phyloP scores from a whole-genome alignment of 2,113 vertebrate genomes.

The Geococcyx californianus region DNA sequence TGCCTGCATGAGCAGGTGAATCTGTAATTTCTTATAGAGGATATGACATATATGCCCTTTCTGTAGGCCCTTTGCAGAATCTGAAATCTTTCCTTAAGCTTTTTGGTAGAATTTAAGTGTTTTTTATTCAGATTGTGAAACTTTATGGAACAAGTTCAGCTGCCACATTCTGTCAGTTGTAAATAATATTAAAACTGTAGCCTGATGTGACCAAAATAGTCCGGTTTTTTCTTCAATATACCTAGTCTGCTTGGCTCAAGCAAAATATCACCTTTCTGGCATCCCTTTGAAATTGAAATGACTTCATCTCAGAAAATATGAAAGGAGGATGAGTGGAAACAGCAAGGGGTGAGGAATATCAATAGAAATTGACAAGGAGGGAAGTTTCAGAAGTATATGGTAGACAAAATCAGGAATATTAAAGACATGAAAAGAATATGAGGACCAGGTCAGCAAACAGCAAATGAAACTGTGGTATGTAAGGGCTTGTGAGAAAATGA shows the following conservation, averaged over 20 bases:
- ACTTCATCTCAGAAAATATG: background rate
- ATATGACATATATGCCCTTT: background rate
- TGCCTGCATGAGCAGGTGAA: background rate
- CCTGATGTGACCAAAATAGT: background rate
- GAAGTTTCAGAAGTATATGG: background rate
- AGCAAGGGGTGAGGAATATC: too few species aligned
- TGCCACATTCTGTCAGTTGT: background rate
- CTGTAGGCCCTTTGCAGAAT: background rate
- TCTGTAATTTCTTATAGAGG: background rate
- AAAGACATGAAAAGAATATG: background rate
- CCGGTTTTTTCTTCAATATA: background rate
- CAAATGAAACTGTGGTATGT: background rate
- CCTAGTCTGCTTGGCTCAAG: background rate
- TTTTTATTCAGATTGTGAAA: background rate
- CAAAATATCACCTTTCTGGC: background rate
- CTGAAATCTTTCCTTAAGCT: background rate
- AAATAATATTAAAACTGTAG: background rate
- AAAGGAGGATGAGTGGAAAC: background rate
- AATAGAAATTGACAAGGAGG: background rate
- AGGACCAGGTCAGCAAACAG: background rate
- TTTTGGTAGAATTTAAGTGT: background rate
- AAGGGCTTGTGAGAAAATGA: background rate
- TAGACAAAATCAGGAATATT: background rate
- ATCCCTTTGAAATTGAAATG: background rate
- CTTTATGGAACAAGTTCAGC: background rate